Evolutionary conservation across 23 tunicate genomes (phyloP).

Genomic region (Trididemnum clinides): DNA sequence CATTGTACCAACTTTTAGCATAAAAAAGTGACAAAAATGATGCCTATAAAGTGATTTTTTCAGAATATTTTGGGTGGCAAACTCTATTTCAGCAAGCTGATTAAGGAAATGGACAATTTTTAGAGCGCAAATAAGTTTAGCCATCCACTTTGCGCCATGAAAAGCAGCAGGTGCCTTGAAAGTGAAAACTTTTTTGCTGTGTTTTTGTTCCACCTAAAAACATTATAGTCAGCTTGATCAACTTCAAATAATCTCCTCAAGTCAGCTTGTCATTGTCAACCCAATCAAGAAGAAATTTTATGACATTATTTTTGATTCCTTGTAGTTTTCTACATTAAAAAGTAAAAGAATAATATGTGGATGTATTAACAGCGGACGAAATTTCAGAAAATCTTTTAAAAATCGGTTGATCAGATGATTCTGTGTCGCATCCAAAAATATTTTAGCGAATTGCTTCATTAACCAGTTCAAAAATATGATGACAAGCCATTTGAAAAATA

Average conservation of each 20-base stretch:
- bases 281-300: neutral
- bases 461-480: neutral
- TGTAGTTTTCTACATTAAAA: neutral
- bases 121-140: neutral
- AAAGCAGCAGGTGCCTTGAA: constrained; percentile 1
- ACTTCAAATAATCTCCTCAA: neutral
- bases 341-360: neutral
- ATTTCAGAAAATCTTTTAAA: neutral
- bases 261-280: neutral
- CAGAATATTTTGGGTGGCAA: neutral
- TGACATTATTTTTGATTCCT: neutral
- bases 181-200: neutral
- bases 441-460: neutral
- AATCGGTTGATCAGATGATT: neutral
- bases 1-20: constrained; percentile 7
- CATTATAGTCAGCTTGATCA: neutral
- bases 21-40: constrained; percentile 13
- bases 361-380: neutral
- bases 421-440: neutral
- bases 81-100: neutral
- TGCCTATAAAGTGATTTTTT: neutral
- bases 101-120: neutral
- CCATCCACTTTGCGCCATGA: constrained; percentile 22
- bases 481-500: neutral
- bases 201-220: neutral